Percentiles rank a stretch among this genome's conserved stretches.
Evolutionary conservation across 2,113 vertebrate genomes (phyloP).

Genomic region (Daboia siamensis): DNA sequence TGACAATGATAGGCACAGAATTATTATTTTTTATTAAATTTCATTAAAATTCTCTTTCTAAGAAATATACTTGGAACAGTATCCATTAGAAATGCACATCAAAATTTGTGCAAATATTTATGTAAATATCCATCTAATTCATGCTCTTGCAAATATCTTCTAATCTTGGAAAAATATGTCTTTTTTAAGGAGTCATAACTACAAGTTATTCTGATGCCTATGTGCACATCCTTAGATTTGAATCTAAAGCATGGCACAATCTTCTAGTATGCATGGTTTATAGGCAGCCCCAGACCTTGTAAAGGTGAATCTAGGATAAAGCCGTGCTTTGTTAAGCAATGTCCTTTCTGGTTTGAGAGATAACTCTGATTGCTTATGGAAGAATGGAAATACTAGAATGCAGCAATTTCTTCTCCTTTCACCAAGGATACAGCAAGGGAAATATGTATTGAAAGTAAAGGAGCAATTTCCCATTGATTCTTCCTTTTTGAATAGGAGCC

Average conservation of each 20-base stretch:
- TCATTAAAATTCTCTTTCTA: not conserved
- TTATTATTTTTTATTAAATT: not conserved
- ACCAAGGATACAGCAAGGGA: conserved; percentile 4
- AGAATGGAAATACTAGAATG: conserved; percentile 14
- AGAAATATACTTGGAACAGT: not conserved
- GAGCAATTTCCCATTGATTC: conserved; percentile 27
- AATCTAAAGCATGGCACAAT: not conserved
- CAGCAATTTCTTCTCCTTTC: conserved; percentile 14
- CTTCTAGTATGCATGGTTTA: not conserved
- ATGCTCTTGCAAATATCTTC: not conserved
- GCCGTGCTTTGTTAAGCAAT: not conserved
- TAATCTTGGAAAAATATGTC: not conserved
- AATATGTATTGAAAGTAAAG: conserved; percentile 27
- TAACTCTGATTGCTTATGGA: conserved; percentile 18
- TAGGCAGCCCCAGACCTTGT: not conserved
- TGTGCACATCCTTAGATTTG: not conserved
- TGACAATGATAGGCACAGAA: not conserved
- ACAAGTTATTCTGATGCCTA: not conserved
- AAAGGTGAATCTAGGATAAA: not conserved
- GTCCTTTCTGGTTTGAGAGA: not conserved
- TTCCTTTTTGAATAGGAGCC: conserved; percentile 14
- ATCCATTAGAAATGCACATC: not conserved
- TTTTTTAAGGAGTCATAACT: not conserved
- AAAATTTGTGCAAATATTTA: not conserved
- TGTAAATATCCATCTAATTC: not conserved